phyloP scores from a whole-genome alignment of 2,113 vertebrate species.

The Thamnophis sirtalis region DNA sequence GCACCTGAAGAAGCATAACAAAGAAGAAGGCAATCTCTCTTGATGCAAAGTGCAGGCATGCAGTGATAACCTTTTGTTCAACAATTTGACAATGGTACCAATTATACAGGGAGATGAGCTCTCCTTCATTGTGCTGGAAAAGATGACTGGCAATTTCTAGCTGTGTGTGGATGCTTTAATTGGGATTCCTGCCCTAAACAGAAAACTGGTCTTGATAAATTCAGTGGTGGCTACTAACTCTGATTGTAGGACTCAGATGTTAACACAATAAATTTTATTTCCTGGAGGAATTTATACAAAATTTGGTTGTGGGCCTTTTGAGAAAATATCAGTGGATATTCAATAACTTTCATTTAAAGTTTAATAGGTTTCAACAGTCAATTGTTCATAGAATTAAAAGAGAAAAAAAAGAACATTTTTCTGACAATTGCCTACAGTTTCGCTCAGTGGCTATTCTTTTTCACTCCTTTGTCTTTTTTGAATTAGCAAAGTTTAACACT shows the following conservation, averaged over 20 bases:
- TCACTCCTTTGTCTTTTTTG: neutral
- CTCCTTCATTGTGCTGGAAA: neutral
- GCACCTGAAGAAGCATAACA: neutral
- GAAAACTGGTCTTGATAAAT: neutral
- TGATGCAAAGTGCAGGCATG: neutral
- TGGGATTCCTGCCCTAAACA: neutral
- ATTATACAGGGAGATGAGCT: neutral
- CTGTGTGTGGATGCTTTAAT: neutral
- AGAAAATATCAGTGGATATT: constrained; percentile 17
- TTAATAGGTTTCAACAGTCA: constrained; percentile 15
- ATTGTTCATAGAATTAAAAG: neutral
- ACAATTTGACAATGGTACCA: neutral
- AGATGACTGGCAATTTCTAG: neutral
- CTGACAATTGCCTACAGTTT: neutral
- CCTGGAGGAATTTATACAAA: neutral
- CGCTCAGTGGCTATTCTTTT: neutral
- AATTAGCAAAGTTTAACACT: neutral
- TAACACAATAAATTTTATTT: constrained; percentile 1
- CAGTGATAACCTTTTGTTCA: neutral
- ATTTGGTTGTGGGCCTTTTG: neutral
- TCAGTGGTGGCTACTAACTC: neutral
- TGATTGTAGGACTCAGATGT: neutral
- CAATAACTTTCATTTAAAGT: neutral
- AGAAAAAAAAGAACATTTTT: neutral
- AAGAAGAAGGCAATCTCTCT: neutral